Evolutionary conservation across 2,888 invertebrate species (phyloP).

Genomic region (Thereva unica): DNA sequence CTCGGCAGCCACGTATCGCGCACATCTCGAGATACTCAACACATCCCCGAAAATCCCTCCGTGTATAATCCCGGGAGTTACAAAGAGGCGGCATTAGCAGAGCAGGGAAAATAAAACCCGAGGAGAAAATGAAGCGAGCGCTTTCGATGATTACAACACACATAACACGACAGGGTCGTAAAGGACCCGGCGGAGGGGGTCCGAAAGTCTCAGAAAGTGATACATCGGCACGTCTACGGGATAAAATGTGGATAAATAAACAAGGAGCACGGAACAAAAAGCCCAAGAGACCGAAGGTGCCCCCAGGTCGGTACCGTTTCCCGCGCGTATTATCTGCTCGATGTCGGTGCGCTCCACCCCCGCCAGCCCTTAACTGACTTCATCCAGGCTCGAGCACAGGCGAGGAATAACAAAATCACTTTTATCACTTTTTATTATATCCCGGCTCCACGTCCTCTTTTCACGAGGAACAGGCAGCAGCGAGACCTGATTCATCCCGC

Average conservation of each 20-base stretch:
- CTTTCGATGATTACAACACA: conserved; percentile 31
- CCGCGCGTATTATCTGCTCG: not conserved
- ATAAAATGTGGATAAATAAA: conserved; percentile 17
- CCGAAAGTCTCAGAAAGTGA: not conserved
- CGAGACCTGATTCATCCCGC: too few relatives aligned
- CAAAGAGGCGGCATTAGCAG: conserved; percentile 29
- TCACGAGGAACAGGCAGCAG: too few relatives aligned
- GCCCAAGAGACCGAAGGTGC: not conserved
- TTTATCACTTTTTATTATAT: too few relatives aligned
- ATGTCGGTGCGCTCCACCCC: too few relatives aligned
- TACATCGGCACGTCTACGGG: conserved; percentile 9
- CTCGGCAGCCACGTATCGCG: conserved; percentile 5
- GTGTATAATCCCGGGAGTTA: conserved; percentile 23
- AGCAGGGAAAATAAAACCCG: conserved; percentile 24
- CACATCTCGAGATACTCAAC: conserved; percentile 6
- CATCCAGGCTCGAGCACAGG: too few relatives aligned
- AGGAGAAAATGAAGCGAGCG: conserved; percentile 27
- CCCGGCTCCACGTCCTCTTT: too few relatives aligned
- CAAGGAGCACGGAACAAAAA: conserved; percentile 8
- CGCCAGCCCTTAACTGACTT: too few relatives aligned
- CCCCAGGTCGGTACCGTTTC: not conserved
- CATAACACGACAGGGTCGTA: conserved; percentile 27
- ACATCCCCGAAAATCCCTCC: conserved; percentile 17
- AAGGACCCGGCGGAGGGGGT: conserved; percentile 22
- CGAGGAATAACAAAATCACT: too few relatives aligned